These are phyloP conservation scores for Alauda arvensis DNA, from an alignment of 2,797 vertebrate species.

Conservation along the genomic window DNA sequence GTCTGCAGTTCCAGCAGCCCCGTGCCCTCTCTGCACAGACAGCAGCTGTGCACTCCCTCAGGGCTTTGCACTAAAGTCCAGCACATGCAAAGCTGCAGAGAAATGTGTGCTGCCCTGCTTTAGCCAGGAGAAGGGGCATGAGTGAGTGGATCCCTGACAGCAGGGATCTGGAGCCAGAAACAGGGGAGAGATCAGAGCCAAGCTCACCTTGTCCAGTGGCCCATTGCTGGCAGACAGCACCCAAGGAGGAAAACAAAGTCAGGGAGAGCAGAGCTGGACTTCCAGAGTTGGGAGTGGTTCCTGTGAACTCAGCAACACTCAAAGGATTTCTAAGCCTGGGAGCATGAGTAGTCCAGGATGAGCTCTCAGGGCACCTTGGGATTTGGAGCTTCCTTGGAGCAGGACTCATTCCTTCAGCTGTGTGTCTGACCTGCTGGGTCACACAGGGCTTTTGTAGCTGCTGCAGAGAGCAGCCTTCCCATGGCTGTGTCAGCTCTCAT, in stretches of 20 bases:
- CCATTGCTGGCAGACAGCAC: accelerated
- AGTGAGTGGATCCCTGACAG: not conserved
- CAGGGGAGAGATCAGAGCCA: not conserved
- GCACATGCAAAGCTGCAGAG: not conserved
- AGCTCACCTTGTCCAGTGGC: not conserved
- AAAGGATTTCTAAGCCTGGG: slow-evolving; percentile 28
- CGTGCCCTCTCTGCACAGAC: not conserved
- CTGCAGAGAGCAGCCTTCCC: not conserved
- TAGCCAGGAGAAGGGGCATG: not conserved
- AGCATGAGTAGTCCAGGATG: slow-evolving; percentile 6
- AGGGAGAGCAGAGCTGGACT: not conserved
- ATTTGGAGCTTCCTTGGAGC: slow-evolving; percentile 4
- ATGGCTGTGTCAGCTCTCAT: slow-evolving; percentile 3
- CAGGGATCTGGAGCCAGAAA: not conserved
- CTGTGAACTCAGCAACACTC: not conserved
- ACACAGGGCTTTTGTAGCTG: not conserved
- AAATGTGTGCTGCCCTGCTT: not conserved
- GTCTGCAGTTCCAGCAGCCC: not conserved
- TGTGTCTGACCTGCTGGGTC: not conserved
- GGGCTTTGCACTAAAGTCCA: not conserved
- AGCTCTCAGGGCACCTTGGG: not conserved
- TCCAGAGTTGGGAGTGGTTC: slow-evolving; percentile 6
- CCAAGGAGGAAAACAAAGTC: not conserved
- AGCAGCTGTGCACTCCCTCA: accelerated
- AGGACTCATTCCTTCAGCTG: not conserved